Evolutionary conservation across 2,797 vertebrate species (phyloP), one percentile per base, ranked within the genome.

Genomic region (Gymnothorax javanicus): DNA sequence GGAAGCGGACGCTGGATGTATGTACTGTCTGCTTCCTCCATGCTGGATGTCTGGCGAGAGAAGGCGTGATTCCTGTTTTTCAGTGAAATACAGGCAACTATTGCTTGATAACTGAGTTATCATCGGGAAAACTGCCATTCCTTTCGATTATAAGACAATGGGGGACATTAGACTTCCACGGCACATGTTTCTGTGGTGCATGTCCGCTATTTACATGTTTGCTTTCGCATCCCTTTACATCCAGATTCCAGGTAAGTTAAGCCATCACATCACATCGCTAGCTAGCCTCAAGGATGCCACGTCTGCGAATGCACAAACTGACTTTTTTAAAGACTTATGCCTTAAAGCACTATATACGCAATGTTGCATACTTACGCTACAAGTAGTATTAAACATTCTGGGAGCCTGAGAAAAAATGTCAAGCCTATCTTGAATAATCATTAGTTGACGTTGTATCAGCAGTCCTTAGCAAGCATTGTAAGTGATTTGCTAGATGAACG

Each of bases 181-280:
- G 75, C 91, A 89, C 69, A 90, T 95, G 54, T 96, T 97, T 79
- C 88, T 97, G 7, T 94, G 92, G 90, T 95, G 96, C 23, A 87
- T 97, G 88, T 94, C 95, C 3, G 91, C 94, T 0, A 92, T 91
- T 4, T 97, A 95, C 90, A 57, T 94, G 88, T 95, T 95, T 64
- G 96, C 96, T 25, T 97, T 97, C 87, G 91, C 94, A 0, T 97
- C 97, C 0, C 92, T 97, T 69, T 97, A 97, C 88, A 89, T 91
- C 5, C 97, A 97, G 91, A 91, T 96, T 62, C 96, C 97, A 91
- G 97, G 96, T 97, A 93, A 91, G 97, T 96, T 97, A 93, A 91
- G 90, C 87, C 62, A 52, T 52, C 15, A 17, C 20, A 77, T 20
- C 15, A 17, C 20, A 77, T 20, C 6, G 75, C 25, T 77, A 77